Percentiles rank a stretch among this genome's conserved stretches.
Conservation (phyloP, 2,888 invertebrate genomes). For the Mythimna pallens region DNA sequence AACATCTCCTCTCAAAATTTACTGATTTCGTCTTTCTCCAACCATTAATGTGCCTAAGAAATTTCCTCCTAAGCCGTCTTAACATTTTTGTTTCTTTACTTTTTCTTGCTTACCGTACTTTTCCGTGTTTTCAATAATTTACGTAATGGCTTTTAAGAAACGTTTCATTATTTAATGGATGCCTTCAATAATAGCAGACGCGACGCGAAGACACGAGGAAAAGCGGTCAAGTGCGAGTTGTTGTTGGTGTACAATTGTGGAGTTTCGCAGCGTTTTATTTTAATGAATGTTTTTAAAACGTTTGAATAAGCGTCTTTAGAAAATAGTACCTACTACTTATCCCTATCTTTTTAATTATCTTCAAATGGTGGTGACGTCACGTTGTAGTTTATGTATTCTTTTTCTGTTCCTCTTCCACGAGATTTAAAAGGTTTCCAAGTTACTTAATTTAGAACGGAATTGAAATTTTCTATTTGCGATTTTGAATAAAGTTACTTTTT, state of each 20-base stretch:
- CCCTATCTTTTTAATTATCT: too few relatives aligned
- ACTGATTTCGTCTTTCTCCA: constrained; percentile 12
- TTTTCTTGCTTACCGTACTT: constrained; percentile 46
- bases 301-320: not conserved
- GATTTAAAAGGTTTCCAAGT: too few relatives aligned
- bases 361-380: too few relatives aligned
- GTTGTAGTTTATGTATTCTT: too few relatives aligned
- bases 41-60: constrained; percentile 26
- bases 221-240: constrained; percentile 36
- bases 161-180: constrained; percentile 71
- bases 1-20: constrained; percentile 1
- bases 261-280: constrained; percentile 4
- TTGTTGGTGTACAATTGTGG: not conserved
- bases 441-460: too few relatives aligned
- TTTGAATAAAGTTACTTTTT: too few relatives aligned
- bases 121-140: constrained; percentile 64
- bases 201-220: constrained; percentile 62
- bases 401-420: too few relatives aligned
- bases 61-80: constrained; percentile 42
- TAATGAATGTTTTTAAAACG: not conserved
- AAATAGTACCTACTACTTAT: too few relatives aligned
- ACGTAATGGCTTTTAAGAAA: constrained; percentile 67
- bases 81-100: constrained; percentile 47
- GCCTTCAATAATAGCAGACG: constrained; percentile 61
- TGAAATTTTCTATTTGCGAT: too few relatives aligned